Conservation (phyloP, 92 coral and sea anemone genomes). For the Epizoanthus fatuus region DNA sequence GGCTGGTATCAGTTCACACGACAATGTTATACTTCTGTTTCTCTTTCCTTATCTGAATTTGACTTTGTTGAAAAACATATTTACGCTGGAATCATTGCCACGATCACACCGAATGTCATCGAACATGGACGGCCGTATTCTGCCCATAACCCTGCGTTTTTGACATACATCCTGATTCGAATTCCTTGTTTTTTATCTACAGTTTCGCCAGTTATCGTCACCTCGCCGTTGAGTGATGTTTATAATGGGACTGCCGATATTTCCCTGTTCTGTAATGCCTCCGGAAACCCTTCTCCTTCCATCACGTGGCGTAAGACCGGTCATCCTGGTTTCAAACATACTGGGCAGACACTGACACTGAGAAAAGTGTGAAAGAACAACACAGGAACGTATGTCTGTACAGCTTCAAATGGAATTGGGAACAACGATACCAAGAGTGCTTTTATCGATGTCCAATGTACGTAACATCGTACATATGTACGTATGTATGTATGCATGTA, state of each 20-base stretch:
- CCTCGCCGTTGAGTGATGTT: neutral
- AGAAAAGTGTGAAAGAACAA: constrained; percentile 6
- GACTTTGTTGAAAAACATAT: neutral
- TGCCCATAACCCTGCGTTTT: constrained; percentile 5
- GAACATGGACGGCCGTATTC: neutral
- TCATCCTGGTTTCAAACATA: neutral
- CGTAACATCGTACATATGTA: neutral
- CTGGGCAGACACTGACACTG: neutral
- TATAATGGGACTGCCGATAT: constrained; percentile 15
- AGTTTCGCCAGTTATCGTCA: constrained; percentile 30
- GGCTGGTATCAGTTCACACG: neutral
- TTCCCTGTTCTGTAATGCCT: constrained; percentile 47
- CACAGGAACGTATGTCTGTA: constrained; percentile 26
- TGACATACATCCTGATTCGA: constrained; percentile 29
- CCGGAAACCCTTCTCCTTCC: constrained; percentile 53
- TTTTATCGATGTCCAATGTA: constrained; percentile 58
- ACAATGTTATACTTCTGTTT: neutral
- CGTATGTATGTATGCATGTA: no score
- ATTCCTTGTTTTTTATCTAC: constrained; percentile 21
- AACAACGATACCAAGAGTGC: constrained; percentile 9
- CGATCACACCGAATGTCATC: neutral
- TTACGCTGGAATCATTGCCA: neutral
- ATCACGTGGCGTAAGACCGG: constrained; percentile 43
- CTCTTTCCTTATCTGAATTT: neutral
- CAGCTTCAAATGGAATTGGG: constrained; percentile 23